Evolutionary conservation across 2,888 invertebrate genomes (phyloP).

Genomic region (Linyphia triangularis): DNA sequence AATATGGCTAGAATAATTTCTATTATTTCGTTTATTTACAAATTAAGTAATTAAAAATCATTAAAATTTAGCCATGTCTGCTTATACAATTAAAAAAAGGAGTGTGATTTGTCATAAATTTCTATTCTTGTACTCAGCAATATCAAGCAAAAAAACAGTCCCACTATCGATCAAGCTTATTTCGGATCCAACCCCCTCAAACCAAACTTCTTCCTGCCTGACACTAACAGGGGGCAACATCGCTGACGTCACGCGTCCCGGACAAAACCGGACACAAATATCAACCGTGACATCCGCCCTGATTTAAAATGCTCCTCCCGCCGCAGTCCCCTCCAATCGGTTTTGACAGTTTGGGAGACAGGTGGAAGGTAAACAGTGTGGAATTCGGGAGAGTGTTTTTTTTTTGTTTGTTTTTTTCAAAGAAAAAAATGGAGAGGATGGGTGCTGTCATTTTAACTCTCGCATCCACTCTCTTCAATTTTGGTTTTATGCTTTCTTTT

Average conservation of each 20-base stretch:
- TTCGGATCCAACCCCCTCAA: not conserved
- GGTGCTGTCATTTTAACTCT: constrained; percentile 50
- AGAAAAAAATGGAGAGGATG: not conserved
- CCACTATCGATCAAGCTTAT: no score
- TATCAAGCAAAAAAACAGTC: no score
- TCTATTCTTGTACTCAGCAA: no score
- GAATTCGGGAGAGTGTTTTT: constrained; percentile 25
- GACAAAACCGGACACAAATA: constrained; percentile 51
- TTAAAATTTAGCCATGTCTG: no score
- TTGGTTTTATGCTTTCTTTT: not conserved
- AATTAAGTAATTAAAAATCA: no score
- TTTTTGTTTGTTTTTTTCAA: no score
- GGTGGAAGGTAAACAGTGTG: constrained; percentile 46
- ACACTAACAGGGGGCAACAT: constrained; percentile 45
- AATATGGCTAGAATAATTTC: no score
- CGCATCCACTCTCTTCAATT: constrained; percentile 9
- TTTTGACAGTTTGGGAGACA: constrained; percentile 57
- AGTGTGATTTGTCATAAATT: no score
- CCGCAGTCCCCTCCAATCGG: constrained; percentile 19
- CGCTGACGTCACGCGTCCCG: constrained; percentile 21
- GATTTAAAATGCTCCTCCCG: constrained; percentile 53
- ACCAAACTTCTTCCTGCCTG: not conserved
- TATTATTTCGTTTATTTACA: no score
- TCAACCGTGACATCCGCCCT: constrained; percentile 29
- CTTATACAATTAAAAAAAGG: no score